Base-by-base conservation (phyloP, 2,888 invertebrate species). In the Oscheius myriophilus region DNA sequence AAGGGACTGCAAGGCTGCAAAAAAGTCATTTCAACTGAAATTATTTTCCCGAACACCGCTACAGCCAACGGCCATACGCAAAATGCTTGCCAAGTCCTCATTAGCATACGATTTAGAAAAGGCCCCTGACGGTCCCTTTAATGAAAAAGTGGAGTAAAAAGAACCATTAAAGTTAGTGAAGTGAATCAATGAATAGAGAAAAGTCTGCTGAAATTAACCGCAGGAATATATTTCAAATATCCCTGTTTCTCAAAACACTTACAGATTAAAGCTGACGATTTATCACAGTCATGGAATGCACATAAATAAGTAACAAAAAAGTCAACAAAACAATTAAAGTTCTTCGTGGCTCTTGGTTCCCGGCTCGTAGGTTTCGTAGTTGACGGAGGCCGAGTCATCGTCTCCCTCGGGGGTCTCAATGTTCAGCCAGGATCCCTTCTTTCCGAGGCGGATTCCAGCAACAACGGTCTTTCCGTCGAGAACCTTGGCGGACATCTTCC, bases 401-500 rank as follows among this genome's bases (percentile, higher is more conserved):
- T 52, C 18, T 33, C 53, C 53, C 14, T n/a, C 18, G 3, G 63
- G 54, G n/a, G 63, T 63, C 63, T 63, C 62, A 54, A 79, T 79
- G 49, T 55, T 73, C 55, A 79, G 46, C 80, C 80, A 80, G 41
- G 59, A 54, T 51, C 71, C 70, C 59, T 71, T 73, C 54, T 76
- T 71, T 59, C 75, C 78, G 54, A 79, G 25, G 63, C 75, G 71
- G 39, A 80, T 69, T 45, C 75, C 73, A 43, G 76, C 79, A 54
- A 80, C 45, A 1, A 69, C 66, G 57, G 73, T 73, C 57, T 68
- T 70, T 53, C 71, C 68, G 42, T 77, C 69, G 12, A 70, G 45
- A 46, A 81, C 66, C 23, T 72, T 73, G 26, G 73, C 77, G 21
- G 71, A 66, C 16, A 77, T 58, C 64, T 76, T 76, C 79, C 80